Percentiles rank a stretch among this genome's conserved stretches.
Evolutionary conservation across 2,797 vertebrate species (phyloP).

Genomic region (Sphenodon punctatus): DNA sequence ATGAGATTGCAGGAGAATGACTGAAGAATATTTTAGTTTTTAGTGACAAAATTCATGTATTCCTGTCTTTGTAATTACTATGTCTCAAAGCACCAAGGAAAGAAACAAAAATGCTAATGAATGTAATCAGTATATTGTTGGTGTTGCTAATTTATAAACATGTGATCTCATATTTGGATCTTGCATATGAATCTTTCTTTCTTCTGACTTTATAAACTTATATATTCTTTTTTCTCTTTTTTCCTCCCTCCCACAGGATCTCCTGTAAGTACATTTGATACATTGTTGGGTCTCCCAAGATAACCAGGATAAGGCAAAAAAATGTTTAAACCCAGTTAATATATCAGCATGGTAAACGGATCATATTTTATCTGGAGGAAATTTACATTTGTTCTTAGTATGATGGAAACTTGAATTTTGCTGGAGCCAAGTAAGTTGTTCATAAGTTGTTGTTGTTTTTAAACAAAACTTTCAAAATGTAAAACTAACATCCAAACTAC

Average conservation of each 20-base stretch:
- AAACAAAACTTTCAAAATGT: constrained; percentile 23
- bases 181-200: constrained; percentile 11
- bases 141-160: not conserved
- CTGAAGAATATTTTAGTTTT: constrained; percentile 26
- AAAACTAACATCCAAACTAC: not conserved
- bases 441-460: not conserved
- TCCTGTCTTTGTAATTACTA: not conserved
- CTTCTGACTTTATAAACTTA: constrained; percentile 31
- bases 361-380: constrained; percentile 20
- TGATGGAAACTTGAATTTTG: not conserved
- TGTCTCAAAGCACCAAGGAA: not conserved
- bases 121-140: not conserved
- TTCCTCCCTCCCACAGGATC: constrained; percentile 82
- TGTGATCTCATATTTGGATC: constrained; percentile 25
- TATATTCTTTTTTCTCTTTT: constrained; percentile 51
- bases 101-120: not conserved
- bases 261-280: constrained; percentile 91
- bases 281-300: constrained; percentile 53
- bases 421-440: constrained; percentile 19
- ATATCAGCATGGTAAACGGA: constrained; percentile 15
- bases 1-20: constrained; percentile 26
- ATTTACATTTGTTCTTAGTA: not conserved
- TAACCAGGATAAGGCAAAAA: constrained; percentile 59
- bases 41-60: constrained; percentile 13
- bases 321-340: constrained; percentile 54